Evolutionary conservation across 2,797 vertebrate species (phyloP).

Genomic region (Anas flavirostris): DNA sequence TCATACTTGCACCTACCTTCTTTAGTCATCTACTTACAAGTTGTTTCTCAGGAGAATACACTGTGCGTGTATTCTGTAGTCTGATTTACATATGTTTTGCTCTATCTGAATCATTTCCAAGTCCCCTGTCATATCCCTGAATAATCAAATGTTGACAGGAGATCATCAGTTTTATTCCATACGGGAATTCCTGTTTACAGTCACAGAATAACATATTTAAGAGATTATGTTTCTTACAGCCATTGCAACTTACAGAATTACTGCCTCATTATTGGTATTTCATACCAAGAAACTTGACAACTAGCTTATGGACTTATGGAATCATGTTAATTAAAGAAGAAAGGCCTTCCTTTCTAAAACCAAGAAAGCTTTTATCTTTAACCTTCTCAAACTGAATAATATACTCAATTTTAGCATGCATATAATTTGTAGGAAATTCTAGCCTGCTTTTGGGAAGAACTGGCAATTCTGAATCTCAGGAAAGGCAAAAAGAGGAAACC

Average conservation of each 20-base stretch:
- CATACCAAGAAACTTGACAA: neutral
- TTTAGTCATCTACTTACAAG: neutral
- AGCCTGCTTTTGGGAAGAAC: neutral
- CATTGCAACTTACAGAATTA: neutral
- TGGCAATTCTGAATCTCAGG: conserved; percentile 2
- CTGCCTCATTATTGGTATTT: neutral
- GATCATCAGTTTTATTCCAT: neutral
- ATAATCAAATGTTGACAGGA: neutral
- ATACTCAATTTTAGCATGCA: neutral
- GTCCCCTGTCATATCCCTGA: neutral
- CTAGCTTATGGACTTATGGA: neutral
- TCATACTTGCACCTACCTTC: neutral
- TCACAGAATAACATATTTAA: neutral
- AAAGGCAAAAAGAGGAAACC: neutral
- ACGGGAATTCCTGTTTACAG: neutral
- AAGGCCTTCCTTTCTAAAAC: neutral
- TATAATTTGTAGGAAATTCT: neutral
- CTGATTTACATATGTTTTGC: neutral
- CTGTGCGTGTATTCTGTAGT: neutral
- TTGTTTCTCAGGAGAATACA: neutral
- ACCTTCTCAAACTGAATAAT: neutral
- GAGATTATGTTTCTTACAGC: neutral
- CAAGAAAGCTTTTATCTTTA: neutral
- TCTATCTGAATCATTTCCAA: neutral
- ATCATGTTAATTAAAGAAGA: neutral